phyloP scores from a whole-genome alignment of 2,113 vertebrate genomes.

The Hemibagrus wyckioides region DNA sequence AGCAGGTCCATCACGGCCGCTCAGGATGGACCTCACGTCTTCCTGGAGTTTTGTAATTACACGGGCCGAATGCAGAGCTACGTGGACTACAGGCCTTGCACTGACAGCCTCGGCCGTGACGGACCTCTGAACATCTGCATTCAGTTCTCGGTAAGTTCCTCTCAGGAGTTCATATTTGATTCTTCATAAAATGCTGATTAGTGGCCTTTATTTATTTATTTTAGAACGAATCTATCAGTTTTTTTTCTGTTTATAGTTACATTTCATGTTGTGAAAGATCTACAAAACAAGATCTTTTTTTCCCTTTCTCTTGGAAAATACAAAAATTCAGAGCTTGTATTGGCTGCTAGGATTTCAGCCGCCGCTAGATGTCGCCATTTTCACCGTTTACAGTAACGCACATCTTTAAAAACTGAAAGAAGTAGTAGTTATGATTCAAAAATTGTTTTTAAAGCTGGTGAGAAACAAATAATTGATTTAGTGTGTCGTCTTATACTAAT shows the following conservation, averaged over 20 bases:
- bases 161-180: neutral
- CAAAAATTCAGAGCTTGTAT: too few relatives aligned
- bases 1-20: slow-evolving; percentile 67
- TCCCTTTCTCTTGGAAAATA: too few relatives aligned
- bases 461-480: too few relatives aligned
- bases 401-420: neutral
- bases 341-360: neutral
- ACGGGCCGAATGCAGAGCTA: slow-evolving; percentile 69
- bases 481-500: too few relatives aligned
- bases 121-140: slow-evolving; percentile 69
- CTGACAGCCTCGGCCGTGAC: slow-evolving; percentile 29
- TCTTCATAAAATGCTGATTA: neutral
- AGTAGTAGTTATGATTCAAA: too few relatives aligned
- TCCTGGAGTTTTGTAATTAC: slow-evolving; percentile 82
- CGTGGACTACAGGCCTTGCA: slow-evolving; percentile 81
- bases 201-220: too few relatives aligned
- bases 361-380: neutral
- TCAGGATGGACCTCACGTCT: slow-evolving; percentile 63
- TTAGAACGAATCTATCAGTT: too few relatives aligned
- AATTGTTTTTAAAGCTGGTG: too few relatives aligned
- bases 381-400: neutral
- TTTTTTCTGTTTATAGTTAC: too few relatives aligned
- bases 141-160: slow-evolving; percentile 79
- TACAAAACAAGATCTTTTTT: too few relatives aligned
- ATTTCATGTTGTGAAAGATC: too few relatives aligned